Percentiles rank a stretch among this genome's conserved stretches.
Conservation (phyloP, 2,113 vertebrate species). For the Thunnus maccoyii region DNA sequence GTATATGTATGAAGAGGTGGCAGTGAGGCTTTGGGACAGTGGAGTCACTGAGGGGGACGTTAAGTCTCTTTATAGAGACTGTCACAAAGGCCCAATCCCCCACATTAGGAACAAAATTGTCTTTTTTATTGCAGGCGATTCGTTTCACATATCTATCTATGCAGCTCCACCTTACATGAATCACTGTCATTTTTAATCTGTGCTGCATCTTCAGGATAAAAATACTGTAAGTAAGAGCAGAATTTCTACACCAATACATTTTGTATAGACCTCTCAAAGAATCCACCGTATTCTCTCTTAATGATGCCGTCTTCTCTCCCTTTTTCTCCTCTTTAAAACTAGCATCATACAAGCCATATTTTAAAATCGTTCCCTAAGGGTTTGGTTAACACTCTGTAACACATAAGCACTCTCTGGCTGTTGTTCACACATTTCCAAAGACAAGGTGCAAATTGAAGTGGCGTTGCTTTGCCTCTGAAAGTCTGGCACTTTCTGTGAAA, state of each 20-base stretch:
- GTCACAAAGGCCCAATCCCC: slow-evolving; percentile 67
- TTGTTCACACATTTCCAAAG: slow-evolving; percentile 62
- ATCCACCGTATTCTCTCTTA: slow-evolving; percentile 12
- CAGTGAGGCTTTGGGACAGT: slow-evolving; percentile 49
- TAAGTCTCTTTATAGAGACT: slow-evolving; percentile 68
- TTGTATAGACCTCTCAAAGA: neutral
- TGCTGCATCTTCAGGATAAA: slow-evolving; percentile 11
- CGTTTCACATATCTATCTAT: slow-evolving; percentile 54
- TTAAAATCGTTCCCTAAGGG: slow-evolving; percentile 31
- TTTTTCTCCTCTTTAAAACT: slow-evolving; percentile 13
- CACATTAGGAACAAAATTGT: slow-evolving; percentile 70
- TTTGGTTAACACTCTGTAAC: slow-evolving; percentile 54
- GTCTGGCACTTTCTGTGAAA: slow-evolving; percentile 73
- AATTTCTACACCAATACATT: slow-evolving; percentile 2
- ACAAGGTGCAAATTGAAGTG: slow-evolving; percentile 78
- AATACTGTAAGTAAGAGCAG: slow-evolving; percentile 14
- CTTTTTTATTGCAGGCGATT: slow-evolving; percentile 61
- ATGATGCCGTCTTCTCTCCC: neutral
- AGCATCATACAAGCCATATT: slow-evolving; percentile 9
- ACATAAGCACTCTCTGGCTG: slow-evolving; percentile 35
- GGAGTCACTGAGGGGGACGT: slow-evolving; percentile 52
- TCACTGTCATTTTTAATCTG: slow-evolving; percentile 68
- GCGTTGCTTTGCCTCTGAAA: slow-evolving; percentile 37
- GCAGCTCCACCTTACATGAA: slow-evolving; percentile 51
- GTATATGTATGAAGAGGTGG: slow-evolving; percentile 75